phyloP scores from a whole-genome alignment of 2,113 vertebrate species.

The Lota lota region DNA sequence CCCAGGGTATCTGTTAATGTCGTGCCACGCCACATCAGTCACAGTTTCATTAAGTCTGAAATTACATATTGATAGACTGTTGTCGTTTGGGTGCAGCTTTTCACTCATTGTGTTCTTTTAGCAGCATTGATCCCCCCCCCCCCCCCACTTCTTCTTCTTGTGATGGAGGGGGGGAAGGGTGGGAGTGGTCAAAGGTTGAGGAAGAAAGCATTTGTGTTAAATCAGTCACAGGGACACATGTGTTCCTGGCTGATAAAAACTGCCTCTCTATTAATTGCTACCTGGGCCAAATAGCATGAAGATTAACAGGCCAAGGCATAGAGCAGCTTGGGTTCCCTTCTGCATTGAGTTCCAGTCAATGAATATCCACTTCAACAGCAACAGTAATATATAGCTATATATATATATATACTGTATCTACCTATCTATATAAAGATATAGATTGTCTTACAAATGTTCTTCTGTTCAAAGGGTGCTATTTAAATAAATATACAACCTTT shows the following conservation, averaged over 20 bases:
- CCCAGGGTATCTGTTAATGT: conserved; percentile 31
- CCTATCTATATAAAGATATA: no score
- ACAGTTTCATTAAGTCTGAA: conserved; percentile 35
- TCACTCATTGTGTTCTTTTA: conserved; percentile 47
- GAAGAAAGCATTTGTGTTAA: conserved; percentile 18
- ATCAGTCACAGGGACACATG: conserved; percentile 7
- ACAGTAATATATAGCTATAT: no score
- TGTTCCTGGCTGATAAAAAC: conserved; percentile 19
- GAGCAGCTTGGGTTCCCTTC: no score
- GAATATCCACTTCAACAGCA: no score
- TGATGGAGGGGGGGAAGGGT: no score
- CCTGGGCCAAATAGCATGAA: no score
- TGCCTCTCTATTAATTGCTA: neutral
- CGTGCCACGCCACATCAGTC: conserved; percentile 36
- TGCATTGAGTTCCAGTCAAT: no score
- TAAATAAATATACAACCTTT: no score
- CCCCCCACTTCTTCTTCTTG: neutral
- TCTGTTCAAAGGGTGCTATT: no score
- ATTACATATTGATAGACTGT: conserved; percentile 54
- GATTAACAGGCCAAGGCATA: no score
- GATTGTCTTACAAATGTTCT: no score
- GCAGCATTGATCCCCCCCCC: conserved; percentile 47
- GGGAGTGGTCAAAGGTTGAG: conserved; percentile 40
- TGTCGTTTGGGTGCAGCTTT: conserved; percentile 49
- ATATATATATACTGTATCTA: no score